A percentile compares a stretch with the other conserved stretches of the same genome.
Conservation (phyloP, 2,113 vertebrate species). For the Pagrus major region DNA sequence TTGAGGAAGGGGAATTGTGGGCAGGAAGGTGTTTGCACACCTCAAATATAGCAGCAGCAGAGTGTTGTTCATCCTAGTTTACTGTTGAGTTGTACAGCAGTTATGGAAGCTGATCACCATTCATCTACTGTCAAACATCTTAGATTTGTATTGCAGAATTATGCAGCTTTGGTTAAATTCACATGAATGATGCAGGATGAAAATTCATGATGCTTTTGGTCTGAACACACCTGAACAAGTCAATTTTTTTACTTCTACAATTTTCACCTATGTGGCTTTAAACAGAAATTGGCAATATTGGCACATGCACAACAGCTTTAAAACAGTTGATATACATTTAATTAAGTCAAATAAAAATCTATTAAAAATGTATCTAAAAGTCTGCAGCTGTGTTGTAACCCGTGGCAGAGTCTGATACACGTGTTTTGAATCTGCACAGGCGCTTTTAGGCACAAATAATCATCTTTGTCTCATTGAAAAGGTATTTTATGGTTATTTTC, state of each 20-base stretch:
- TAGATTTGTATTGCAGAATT: background rate
- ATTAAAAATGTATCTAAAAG: background rate
- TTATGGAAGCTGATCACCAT: background rate
- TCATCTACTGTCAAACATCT: background rate
- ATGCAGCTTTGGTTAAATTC: background rate
- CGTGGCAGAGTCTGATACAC: background rate
- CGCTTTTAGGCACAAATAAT: background rate
- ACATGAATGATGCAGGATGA: background rate
- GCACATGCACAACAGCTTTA: background rate
- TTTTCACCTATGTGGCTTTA: too few relatives aligned
- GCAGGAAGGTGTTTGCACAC: constrained; percentile 33
- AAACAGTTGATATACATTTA: background rate
- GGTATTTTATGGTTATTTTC: constrained; percentile 7
- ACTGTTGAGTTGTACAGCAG: background rate
- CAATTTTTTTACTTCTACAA: too few relatives aligned
- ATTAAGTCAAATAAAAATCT: background rate
- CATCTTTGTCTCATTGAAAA: background rate
- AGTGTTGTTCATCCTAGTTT: background rate
- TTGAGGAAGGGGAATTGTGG: constrained; percentile 30
- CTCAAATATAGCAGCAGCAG: constrained; percentile 19
- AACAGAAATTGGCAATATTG: background rate
- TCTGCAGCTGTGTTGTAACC: background rate
- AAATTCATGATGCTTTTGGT: background rate
- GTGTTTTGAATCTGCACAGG: background rate
- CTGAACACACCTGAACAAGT: background rate